Percentiles rank a stretch among this genome's conserved stretches.
phyloP scores from a whole-genome alignment of 2,888 invertebrate genomes.

The Metellina segmentata region DNA sequence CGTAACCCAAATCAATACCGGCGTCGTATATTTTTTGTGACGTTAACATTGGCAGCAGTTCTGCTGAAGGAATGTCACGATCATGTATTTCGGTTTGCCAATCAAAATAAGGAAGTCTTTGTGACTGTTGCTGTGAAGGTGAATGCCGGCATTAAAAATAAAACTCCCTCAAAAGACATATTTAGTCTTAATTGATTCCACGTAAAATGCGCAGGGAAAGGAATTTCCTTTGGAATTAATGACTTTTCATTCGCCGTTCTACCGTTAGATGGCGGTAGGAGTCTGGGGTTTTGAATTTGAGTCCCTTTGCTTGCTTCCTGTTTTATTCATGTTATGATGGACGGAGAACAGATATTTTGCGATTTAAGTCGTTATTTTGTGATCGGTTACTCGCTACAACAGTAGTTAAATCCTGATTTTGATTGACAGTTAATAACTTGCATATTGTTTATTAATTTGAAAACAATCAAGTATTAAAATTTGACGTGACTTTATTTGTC shows the following conservation, averaged over 20 bases:
- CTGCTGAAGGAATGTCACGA: conserved; percentile 36
- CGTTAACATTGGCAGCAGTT: conserved; percentile 47
- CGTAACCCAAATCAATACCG: conserved; percentile 55
- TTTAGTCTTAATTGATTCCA: conserved; percentile 42
- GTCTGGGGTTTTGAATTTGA: background rate
- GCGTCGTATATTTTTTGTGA: background rate
- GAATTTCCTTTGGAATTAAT: background rate
- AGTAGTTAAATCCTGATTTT: too few relatives aligned
- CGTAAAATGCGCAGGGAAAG: background rate
- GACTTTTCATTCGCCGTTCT: background rate
- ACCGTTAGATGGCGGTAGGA: conserved; percentile 42
- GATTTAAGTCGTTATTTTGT: too few relatives aligned
- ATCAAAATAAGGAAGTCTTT: conserved; percentile 63
- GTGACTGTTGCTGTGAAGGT: conserved; percentile 35
- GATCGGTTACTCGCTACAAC: too few relatives aligned
- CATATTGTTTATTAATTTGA: too few relatives aligned
- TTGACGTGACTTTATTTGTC: too few relatives aligned
- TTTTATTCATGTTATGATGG: background rate
- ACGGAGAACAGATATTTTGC: too few relatives aligned
- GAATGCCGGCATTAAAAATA: conserved; percentile 23
- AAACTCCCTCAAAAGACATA: conserved; percentile 22
- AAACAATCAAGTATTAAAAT: too few relatives aligned
- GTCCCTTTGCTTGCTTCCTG: background rate
- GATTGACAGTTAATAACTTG: too few relatives aligned
- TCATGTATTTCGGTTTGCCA: conserved; percentile 47